Percentiles rank a stretch among this genome's conserved stretches.
Conservation (phyloP, 2,888 invertebrate genomes). For the Melinaea marsaeus region DNA sequence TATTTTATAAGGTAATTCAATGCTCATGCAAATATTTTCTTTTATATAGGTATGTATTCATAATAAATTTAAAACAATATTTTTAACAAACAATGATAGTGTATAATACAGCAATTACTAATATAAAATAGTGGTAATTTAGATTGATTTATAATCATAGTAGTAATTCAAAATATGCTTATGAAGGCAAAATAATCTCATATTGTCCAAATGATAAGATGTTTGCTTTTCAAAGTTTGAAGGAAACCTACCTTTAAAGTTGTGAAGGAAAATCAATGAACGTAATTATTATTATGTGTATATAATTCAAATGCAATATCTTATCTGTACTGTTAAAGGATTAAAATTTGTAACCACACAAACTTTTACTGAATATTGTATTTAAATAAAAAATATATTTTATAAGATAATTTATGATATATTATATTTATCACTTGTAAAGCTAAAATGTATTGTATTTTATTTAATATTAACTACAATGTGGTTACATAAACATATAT, state of each 20-base stretch:
- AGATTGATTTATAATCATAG: too few relatives aligned
- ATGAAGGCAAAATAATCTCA: not conserved
- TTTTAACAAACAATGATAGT: too few relatives aligned
- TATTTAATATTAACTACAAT: too few relatives aligned
- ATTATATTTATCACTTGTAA: too few relatives aligned
- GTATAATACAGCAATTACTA: too few relatives aligned
- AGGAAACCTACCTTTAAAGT: not conserved
- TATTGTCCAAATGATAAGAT: not conserved
- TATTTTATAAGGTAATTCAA: not conserved
- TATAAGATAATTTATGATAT: too few relatives aligned
- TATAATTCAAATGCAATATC: not conserved
- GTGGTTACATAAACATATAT: too few relatives aligned
- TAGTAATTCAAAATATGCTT: not conserved
- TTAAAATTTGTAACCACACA: constrained; percentile 5
- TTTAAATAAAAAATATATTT: not conserved
- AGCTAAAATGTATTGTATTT: too few relatives aligned
- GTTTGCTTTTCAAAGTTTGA: not conserved
- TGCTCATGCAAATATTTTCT: too few relatives aligned
- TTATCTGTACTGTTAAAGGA: constrained; percentile 8
- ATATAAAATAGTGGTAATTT: too few relatives aligned
- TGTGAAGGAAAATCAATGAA: constrained; percentile 6
- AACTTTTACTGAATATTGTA: not conserved
- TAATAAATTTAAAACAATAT: too few relatives aligned
- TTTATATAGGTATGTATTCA: too few relatives aligned
- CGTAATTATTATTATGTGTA: not conserved